phyloP scores from a whole-genome alignment of 2,888 invertebrate genomes.

The Dichetophora obliterata region DNA sequence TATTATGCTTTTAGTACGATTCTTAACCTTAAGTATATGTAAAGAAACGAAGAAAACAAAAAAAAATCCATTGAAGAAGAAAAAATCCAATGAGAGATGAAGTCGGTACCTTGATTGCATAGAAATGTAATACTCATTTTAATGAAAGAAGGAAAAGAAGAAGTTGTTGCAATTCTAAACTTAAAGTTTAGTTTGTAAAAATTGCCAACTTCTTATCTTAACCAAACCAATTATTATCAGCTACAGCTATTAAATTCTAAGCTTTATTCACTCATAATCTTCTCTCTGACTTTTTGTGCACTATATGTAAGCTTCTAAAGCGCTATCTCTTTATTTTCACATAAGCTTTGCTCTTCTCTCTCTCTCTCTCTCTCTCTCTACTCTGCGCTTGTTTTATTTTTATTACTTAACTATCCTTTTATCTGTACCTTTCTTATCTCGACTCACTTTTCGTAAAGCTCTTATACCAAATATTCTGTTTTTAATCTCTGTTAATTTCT shows the following conservation, averaged over 20 bases:
- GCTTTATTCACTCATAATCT: conserved; percentile 20
- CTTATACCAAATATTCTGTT: conserved; percentile 27
- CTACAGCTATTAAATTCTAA: background rate
- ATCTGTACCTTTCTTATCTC: background rate
- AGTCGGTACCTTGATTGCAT: conserved; percentile 60
- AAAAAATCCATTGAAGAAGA: conserved; percentile 31
- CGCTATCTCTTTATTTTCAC: conserved; percentile 3
- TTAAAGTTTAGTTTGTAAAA: background rate
- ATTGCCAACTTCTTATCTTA: conserved; percentile 39
- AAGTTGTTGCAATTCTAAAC: conserved; percentile 16
- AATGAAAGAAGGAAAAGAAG: conserved; percentile 13
- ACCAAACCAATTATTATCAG: conserved; percentile 34
- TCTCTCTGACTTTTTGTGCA: conserved; percentile 34
- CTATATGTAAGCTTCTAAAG: background rate
- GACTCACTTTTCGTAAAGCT: conserved; percentile 24
- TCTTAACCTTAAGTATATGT: conserved; percentile 45
- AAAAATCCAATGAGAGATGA: conserved; percentile 62
- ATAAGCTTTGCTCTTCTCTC: conserved; percentile 1
- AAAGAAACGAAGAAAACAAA: conserved; percentile 41
- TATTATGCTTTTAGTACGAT: conserved; percentile 38
- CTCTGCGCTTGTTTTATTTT: too few relatives aligned
- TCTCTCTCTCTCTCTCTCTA: background rate
- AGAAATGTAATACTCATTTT: conserved; percentile 55
- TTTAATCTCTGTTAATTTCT: conserved; percentile 40
- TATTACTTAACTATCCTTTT: background rate